A percentile compares a stretch with the other conserved stretches of the same genome.
phyloP scores from a whole-genome alignment of 2,113 vertebrate species.

The Eretmochelys imbricata region DNA sequence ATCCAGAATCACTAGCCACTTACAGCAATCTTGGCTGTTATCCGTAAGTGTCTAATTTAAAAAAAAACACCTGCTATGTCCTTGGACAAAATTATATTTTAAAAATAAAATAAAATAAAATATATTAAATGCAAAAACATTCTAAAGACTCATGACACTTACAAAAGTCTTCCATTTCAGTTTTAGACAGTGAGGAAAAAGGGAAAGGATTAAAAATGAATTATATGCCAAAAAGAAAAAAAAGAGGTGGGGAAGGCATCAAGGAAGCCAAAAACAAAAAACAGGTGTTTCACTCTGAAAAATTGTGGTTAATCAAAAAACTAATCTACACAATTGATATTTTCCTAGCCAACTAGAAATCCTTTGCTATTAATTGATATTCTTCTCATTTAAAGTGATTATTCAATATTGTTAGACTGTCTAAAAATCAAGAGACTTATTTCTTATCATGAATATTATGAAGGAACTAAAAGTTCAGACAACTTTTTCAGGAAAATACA shows the following conservation, averaged over 20 bases:
- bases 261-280: not conserved
- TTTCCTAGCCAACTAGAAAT: not conserved
- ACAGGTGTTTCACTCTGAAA: not conserved
- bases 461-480: too few relatives aligned
- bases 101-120: not conserved
- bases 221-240: not conserved
- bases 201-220: not conserved
- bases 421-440: too few relatives aligned
- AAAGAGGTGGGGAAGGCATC: not conserved
- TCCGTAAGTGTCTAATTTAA: rapidly evolving
- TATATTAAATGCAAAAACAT: rapidly evolving
- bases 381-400: not conserved
- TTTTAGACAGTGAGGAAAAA: not conserved
- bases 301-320: not conserved
- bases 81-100: not conserved
- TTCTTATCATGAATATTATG: too few relatives aligned
- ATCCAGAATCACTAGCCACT: not conserved
- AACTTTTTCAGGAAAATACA: too few relatives aligned
- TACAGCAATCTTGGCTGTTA: not conserved
- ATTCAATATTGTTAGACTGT: too few relatives aligned
- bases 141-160: not conserved
- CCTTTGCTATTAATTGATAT: not conserved
- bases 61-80: not conserved
- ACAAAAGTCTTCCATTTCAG: not conserved
- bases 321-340: not conserved